Evolutionary conservation across 2,113 vertebrate genomes (phyloP).

Genomic region (Lagopus leucura): DNA sequence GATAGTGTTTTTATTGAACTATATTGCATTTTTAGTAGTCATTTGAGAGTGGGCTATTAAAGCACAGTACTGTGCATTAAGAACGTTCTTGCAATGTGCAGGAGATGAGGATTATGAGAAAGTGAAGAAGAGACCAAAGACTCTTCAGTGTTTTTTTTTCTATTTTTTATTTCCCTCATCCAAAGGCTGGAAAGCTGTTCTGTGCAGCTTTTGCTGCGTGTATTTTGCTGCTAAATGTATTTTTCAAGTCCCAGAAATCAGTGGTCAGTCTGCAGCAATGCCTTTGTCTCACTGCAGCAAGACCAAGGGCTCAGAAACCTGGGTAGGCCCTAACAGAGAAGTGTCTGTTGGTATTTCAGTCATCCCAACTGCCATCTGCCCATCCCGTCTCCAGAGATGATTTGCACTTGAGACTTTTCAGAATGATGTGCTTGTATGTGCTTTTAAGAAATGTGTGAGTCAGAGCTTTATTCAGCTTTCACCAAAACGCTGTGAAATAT

Average conservation of each 20-base stretch:
- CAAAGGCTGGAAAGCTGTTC: background rate
- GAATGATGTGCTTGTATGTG: accelerated
- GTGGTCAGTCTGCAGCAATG: background rate
- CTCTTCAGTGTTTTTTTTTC: background rate
- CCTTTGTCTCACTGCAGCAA: background rate
- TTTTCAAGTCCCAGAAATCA: background rate
- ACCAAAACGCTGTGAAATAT: background rate
- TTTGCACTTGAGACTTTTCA: background rate
- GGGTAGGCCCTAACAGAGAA: background rate
- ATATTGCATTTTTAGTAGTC: slow-evolving; percentile 51
- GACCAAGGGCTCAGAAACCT: background rate
- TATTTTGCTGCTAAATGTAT: background rate
- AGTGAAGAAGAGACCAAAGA: background rate
- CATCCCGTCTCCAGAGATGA: accelerated
- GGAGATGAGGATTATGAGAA: background rate
- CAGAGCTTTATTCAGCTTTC: background rate
- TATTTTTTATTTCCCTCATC: background rate
- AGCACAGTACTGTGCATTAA: background rate
- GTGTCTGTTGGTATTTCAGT: accelerated
- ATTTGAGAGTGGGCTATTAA: slow-evolving; percentile 33
- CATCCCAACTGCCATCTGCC: background rate
- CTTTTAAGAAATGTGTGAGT: background rate
- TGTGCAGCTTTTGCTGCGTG: background rate
- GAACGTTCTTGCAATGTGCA: background rate
- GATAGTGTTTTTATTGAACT: background rate